These are phyloP conservation scores for Opisthocomus hoazin DNA, from an alignment of 2,113 vertebrate genomes.

Conservation along the genomic window DNA sequence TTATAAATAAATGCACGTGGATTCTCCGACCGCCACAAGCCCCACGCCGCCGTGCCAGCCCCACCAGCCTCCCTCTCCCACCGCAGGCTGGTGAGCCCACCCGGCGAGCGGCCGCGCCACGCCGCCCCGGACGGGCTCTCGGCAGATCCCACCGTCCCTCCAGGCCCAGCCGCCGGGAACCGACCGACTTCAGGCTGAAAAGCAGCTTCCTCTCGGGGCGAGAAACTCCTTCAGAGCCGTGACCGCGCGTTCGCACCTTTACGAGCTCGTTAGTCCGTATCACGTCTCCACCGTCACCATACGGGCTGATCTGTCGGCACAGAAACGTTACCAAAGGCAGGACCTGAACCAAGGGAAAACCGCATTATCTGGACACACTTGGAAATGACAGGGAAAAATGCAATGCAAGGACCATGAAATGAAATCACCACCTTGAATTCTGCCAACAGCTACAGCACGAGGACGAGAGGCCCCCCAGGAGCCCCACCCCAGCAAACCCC, in stretches of 20 bases:
- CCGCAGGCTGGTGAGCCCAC: no score
- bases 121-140: fast-evolving
- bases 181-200: not conserved
- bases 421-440: not conserved
- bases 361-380: fast-evolving
- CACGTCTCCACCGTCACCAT: fast-evolving
- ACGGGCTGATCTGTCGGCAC: not conserved
- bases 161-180: not conserved
- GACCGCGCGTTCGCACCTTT: fast-evolving
- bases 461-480: not conserved
- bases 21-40: no score
- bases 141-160: not conserved
- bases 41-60: no score
- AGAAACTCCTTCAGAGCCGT: not conserved
- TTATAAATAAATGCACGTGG: constrained; percentile 18
- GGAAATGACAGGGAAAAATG: not conserved
- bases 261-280: fast-evolving
- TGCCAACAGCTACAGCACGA: fast-evolving
- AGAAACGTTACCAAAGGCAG: not conserved
- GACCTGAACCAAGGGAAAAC: not conserved
- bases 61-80: no score
- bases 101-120: fast-evolving
- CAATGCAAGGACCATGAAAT: fast-evolving
- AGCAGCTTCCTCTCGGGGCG: not conserved
- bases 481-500: fast-evolving